Conservation (phyloP, 2,113 vertebrate genomes). For the Neotragus pygmaeus region DNA sequence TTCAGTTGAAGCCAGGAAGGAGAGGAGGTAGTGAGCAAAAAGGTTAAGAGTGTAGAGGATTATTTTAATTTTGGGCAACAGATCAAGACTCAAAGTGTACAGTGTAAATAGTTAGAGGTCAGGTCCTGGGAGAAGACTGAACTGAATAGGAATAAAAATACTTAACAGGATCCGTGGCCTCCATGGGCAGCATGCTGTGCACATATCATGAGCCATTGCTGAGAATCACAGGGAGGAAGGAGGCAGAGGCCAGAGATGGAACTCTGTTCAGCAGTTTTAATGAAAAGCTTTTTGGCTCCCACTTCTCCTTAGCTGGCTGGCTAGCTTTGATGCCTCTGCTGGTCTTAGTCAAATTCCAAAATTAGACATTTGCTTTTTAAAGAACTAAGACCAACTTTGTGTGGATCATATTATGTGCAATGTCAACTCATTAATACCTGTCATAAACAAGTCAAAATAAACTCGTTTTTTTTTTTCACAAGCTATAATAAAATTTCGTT, state of each 20-base stretch:
- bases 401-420: background rate
- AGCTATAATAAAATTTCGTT: background rate
- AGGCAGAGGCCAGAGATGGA: background rate
- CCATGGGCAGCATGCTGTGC: background rate
- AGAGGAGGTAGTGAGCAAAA: background rate
- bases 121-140: background rate
- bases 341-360: background rate
- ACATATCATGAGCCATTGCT: background rate
- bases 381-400: background rate
- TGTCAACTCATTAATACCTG: background rate
- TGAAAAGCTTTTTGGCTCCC: background rate
- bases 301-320: background rate
- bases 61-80: constrained; percentile 9
- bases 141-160: background rate
- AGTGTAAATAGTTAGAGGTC: background rate
- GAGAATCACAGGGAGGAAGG: background rate
- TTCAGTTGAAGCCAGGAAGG: background rate
- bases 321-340: background rate
- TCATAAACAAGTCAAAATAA: constrained; percentile 15
- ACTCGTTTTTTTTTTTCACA: background rate
- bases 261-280: background rate
- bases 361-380: background rate
- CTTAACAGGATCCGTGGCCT: background rate
- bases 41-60: background rate
- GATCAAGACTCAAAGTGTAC: constrained; percentile 1